phyloP scores from a whole-genome alignment of 1,140 invertebrate genomes.

The Nephila pilipes region DNA sequence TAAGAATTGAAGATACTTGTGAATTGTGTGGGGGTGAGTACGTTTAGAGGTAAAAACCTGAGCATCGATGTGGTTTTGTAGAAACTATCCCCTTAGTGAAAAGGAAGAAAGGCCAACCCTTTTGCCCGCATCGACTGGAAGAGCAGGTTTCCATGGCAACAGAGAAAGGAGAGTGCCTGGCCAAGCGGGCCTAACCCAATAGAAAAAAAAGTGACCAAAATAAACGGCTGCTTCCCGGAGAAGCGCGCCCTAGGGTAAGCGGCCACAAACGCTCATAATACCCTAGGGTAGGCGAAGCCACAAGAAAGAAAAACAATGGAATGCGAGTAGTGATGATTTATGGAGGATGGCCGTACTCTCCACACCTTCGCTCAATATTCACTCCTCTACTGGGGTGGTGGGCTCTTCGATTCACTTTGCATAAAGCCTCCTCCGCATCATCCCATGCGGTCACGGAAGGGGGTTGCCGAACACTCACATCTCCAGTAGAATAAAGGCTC shows the following conservation, averaged over 20 bases:
- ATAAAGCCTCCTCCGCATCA: conserved; percentile 23
- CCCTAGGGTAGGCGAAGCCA: conserved; percentile 57
- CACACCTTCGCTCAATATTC: conserved; percentile 65
- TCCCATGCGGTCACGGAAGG: conserved; percentile 31
- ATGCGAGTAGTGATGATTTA: conserved; percentile 72
- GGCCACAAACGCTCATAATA: conserved; percentile 71
- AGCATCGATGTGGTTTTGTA: conserved; percentile 86
- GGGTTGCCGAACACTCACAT: background rate
- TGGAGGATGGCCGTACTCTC: conserved; percentile 27
- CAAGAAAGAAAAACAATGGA: conserved; percentile 72
- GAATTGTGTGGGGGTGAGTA: background rate
- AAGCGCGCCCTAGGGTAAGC: conserved; percentile 52
- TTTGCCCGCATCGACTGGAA: conserved; percentile 72
- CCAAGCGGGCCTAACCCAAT: conserved; percentile 67
- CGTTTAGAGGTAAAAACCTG: background rate
- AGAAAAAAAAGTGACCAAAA: conserved; percentile 72
- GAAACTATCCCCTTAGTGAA: conserved; percentile 93
- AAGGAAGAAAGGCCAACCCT: conserved; percentile 92
- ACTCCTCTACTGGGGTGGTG: conserved; percentile 39
- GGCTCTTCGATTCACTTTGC: conserved; percentile 41
- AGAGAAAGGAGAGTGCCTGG: conserved; percentile 60
- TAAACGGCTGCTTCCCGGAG: conserved; percentile 62
- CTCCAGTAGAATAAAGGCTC: background rate
- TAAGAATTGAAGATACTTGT: background rate
- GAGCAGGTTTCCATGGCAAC: conserved; percentile 70